Percentiles rank a stretch among this genome's conserved stretches.
Evolutionary conservation across 2,888 invertebrate species (phyloP).

Genomic region (Rotaria macrura): DNA sequence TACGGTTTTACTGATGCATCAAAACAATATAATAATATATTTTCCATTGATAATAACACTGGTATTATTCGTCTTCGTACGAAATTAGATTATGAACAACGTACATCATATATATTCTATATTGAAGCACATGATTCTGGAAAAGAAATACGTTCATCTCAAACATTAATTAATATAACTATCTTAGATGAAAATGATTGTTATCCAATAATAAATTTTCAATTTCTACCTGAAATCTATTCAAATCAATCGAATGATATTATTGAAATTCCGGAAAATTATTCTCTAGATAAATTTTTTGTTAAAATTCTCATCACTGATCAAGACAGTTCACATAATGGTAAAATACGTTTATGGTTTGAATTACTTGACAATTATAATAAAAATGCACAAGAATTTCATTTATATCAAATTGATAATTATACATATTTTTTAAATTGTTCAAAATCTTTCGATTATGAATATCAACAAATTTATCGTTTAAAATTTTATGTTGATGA

Average conservation of each 20-base stretch:
- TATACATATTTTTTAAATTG: background rate
- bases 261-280: background rate
- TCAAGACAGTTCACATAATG: background rate
- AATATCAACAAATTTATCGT: background rate
- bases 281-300: slow-evolving; percentile 3
- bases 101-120: background rate
- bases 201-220: background rate
- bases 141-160: background rate
- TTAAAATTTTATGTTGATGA: background rate
- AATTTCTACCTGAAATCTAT: background rate
- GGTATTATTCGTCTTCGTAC: background rate
- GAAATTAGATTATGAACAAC: slow-evolving; percentile 4
- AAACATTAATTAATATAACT: background rate
- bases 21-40: background rate
- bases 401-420: background rate
- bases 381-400: background rate
- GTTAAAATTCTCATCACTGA: background rate
- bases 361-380: background rate
- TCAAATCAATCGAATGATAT: background rate
- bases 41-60: background rate
- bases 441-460: background rate
- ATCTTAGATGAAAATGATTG: background rate
- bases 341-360: background rate
- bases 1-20: background rate
- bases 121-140: slow-evolving; percentile 13